Evolutionary conservation across 2,888 invertebrate genomes (phyloP).

Genomic region (Lasioglossum calceatum): DNA sequence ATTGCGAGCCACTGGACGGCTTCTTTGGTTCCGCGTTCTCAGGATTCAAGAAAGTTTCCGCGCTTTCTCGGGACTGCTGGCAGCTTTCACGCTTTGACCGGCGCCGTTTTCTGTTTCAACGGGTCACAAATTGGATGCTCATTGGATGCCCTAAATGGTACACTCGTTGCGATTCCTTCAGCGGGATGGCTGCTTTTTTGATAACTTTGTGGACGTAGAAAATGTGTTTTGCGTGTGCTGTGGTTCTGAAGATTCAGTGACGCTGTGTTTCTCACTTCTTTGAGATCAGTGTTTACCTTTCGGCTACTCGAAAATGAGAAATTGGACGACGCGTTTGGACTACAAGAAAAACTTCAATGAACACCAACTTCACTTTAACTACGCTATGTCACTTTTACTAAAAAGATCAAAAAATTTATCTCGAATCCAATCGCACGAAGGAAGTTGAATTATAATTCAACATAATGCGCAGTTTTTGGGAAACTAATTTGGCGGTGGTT

Average conservation of each 20-base stretch:
- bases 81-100: background rate
- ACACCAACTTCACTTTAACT: background rate
- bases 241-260: too few relatives aligned
- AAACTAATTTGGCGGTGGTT: background rate
- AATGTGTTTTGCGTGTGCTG: too few relatives aligned
- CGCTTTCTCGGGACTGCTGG: background rate
- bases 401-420: background rate
- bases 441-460: too few relatives aligned
- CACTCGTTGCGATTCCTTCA: background rate
- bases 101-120: background rate
- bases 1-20: background rate
- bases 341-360: background rate
- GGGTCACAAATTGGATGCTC: background rate
- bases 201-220: background rate
- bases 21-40: too few relatives aligned
- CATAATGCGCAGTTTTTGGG: background rate
- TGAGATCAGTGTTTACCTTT: background rate
- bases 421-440: too few relatives aligned
- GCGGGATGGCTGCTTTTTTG: background rate
- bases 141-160: background rate
- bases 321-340: background rate
- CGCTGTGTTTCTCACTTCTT: background rate
- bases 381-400: background rate
- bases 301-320: background rate
- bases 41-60: background rate